Percentiles rank a stretch among this genome's conserved stretches.
Evolutionary conservation across 2,888 invertebrate species (phyloP).

Genomic region (Mesochorus sp.): DNA sequence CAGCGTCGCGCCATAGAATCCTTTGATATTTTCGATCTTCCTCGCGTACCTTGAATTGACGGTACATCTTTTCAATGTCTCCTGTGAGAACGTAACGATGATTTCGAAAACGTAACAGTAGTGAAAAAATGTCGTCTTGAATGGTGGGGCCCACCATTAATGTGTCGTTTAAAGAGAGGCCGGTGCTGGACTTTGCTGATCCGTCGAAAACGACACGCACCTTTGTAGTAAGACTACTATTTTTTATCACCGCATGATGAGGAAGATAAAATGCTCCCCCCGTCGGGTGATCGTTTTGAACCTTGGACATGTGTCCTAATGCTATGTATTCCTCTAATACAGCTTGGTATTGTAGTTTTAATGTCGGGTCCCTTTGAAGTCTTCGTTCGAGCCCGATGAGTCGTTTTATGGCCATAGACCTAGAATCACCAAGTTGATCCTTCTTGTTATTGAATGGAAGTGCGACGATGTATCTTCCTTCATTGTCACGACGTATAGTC

Average conservation of each 20-base stretch:
- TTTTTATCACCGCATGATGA: too few species aligned
- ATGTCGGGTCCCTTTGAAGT: neutral
- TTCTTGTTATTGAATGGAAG: conserved; percentile 46
- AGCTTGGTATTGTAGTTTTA: conserved; percentile 38
- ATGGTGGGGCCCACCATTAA: conserved; percentile 66
- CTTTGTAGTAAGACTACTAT: too few species aligned
- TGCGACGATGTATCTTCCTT: conserved; percentile 56
- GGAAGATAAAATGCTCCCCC: conserved; percentile 67
- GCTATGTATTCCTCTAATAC: conserved; percentile 62
- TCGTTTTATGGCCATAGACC: conserved; percentile 26
- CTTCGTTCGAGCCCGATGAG: conserved; percentile 8
- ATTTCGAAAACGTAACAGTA: conserved; percentile 65
- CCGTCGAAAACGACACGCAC: too few species aligned
- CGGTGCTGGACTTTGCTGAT: conserved; percentile 63
- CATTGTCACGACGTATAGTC: conserved; percentile 18
- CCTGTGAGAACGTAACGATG: conserved; percentile 66
- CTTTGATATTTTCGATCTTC: conserved; percentile 67
- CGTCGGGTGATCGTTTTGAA: neutral
- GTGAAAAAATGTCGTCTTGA: conserved; percentile 64
- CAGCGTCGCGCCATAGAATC: conserved; percentile 69
- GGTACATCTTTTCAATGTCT: conserved; percentile 75
- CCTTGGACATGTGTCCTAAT: conserved; percentile 60
- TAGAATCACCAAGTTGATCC: conserved; percentile 19
- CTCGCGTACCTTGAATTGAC: conserved; percentile 58
- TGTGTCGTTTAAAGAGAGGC: conserved; percentile 68